These are phyloP conservation scores for Laterallus jamaicensis DNA, from an alignment of 2,113 vertebrate species.

Conservation along the genomic window DNA sequence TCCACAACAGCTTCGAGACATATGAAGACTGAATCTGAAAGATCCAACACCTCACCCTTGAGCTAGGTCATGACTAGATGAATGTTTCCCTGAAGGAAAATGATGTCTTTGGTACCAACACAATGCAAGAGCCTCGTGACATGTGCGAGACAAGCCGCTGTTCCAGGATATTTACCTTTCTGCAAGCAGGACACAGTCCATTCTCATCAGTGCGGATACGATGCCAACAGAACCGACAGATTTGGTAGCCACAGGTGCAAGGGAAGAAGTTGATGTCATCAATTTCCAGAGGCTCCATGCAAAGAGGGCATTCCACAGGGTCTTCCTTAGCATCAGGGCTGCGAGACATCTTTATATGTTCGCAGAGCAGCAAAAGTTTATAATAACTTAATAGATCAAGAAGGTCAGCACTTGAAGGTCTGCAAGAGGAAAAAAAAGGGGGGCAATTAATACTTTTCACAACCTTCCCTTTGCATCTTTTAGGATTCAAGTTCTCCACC, in stretches of 20 bases:
- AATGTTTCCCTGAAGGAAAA: not conserved
- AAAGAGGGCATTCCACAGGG: conserved; percentile 98
- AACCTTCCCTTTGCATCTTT: not conserved
- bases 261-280: conserved; percentile 99
- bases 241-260: conserved; percentile 99
- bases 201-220: conserved; percentile 99
- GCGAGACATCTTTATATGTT: conserved; percentile 90
- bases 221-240: conserved; percentile 99
- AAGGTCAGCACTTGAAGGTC: conserved; percentile 74
- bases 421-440: conserved; percentile 5
- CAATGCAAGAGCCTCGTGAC: not conserved
- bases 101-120: conserved; percentile 11
- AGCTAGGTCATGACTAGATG: not conserved
- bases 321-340: conserved; percentile 98
- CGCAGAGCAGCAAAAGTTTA: conserved; percentile 81
- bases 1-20: not conserved
- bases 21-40: not conserved
- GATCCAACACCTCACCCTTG: not conserved
- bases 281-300: conserved; percentile 99
- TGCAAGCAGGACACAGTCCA: conserved; percentile 98
- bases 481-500: not conserved
- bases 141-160: not conserved
- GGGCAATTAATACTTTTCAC: not conserved
- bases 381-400: conserved; percentile 81
- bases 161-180: conserved; percentile 87